phyloP scores from a whole-genome alignment of 2,888 invertebrate genomes.

The Oxystoma pomonae region DNA sequence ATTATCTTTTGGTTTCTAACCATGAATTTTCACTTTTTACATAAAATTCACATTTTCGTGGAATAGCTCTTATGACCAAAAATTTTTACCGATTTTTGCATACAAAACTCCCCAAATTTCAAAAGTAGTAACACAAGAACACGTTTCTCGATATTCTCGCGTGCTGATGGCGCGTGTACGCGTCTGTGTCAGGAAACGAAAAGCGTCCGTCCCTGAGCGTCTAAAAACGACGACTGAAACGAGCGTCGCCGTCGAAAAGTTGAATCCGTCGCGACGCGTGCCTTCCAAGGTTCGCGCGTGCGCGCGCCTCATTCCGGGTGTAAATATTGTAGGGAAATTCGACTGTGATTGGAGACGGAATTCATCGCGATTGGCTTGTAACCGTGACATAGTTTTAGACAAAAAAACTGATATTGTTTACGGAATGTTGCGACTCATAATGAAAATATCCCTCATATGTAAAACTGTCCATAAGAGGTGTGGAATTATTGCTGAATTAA shows the following conservation, averaged over 20 bases:
- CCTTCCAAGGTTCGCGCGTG: not conserved
- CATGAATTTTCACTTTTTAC: no score
- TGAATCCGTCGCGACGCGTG: not conserved
- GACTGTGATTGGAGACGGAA: not conserved
- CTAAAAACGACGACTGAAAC: not conserved
- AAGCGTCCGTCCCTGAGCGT: not conserved
- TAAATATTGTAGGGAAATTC: not conserved
- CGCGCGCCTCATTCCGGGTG: not conserved
- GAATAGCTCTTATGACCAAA: no score
- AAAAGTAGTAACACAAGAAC: not conserved
- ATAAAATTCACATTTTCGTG: no score
- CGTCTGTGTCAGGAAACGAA: not conserved
- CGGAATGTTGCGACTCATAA: no score
- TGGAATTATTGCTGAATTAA: no score
- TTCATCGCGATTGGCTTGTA: not conserved
- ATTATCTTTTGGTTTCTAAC: no score
- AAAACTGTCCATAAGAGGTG: no score
- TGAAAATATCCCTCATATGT: no score
- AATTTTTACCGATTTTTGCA: not conserved
- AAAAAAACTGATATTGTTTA: not conserved
- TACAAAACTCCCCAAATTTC: not conserved
- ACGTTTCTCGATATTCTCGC: no score
- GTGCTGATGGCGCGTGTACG: not conserved
- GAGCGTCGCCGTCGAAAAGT: not conserved
- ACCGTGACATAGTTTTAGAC: not conserved